Conservation (phyloP, 2,888 invertebrate species). For the Tryphoninae sp. region DNA sequence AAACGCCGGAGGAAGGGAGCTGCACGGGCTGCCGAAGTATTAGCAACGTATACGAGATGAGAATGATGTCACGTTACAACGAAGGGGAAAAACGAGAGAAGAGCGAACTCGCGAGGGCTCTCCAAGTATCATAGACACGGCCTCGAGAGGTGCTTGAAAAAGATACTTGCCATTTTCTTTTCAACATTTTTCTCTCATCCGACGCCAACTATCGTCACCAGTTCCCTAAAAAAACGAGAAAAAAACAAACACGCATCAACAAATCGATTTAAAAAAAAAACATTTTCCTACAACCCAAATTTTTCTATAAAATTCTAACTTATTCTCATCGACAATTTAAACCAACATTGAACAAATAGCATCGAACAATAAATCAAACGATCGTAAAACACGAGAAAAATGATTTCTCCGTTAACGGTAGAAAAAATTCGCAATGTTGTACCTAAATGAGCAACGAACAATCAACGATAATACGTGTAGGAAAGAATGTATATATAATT, state of each 20-base stretch:
- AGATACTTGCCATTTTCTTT: constrained; percentile 43
- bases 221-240: not conserved
- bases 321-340: not conserved
- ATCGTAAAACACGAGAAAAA: not conserved
- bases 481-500: constrained; percentile 46
- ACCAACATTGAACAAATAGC: too few relatives aligned
- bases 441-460: constrained; percentile 33
- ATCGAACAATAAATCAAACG: too few relatives aligned
- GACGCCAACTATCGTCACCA: not conserved
- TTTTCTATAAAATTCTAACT: not conserved
- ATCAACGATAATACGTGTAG: constrained; percentile 39
- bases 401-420: not conserved
- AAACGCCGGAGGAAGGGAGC: constrained; percentile 1
- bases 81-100: constrained; percentile 30
- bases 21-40: constrained; percentile 34
- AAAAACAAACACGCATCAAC: not conserved
- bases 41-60: constrained; percentile 47
- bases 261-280: not conserved
- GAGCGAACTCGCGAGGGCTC: constrained; percentile 31
- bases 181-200: not conserved
- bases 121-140: constrained; percentile 46
- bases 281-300: too few relatives aligned
- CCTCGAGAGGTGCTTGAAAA: constrained; percentile 42
- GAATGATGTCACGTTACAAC: constrained; percentile 58
- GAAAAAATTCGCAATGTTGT: constrained; percentile 23